These are phyloP conservation scores for Ceratotherium simum DNA, from an alignment of 2,113 vertebrate species.

Conservation along the genomic window DNA sequence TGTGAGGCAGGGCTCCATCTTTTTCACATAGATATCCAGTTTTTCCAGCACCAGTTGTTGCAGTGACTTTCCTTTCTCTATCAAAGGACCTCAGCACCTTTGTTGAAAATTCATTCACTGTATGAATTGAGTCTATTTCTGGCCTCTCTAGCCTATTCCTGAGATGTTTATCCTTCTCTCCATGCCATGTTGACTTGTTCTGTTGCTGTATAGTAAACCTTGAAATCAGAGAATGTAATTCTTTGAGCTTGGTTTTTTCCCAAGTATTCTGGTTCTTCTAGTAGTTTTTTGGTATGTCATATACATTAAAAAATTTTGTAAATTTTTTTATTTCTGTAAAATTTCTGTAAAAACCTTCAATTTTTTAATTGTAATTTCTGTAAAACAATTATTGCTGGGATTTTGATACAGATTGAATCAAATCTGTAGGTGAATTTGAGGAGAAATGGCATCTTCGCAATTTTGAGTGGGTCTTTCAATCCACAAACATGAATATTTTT, in stretches of 20 bases:
- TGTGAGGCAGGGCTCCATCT: neutral
- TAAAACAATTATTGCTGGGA: neutral
- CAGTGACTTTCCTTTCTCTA: neutral
- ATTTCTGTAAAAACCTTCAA: too few species aligned
- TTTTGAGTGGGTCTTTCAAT: neutral
- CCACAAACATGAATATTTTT: neutral
- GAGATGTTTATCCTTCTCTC: neutral
- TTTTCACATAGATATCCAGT: neutral
- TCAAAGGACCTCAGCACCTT: neutral
- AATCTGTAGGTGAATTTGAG: neutral
- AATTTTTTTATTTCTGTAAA: too few species aligned
- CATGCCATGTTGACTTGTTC: neutral
- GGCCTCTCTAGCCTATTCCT: neutral
- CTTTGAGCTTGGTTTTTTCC: neutral
- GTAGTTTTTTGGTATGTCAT: conserved; percentile 8
- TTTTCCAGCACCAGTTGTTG: neutral
- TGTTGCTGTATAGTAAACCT: neutral
- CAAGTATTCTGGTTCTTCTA: neutral
- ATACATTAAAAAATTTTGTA: neutral
- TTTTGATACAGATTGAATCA: neutral
- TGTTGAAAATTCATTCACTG: neutral
- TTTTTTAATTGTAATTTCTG: neutral
- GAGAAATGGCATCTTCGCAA: neutral
- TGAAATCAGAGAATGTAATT: conserved; percentile 2
- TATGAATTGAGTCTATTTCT: neutral